Conservation (phyloP, 2,888 invertebrate species). For the Xanthia togata region DNA sequence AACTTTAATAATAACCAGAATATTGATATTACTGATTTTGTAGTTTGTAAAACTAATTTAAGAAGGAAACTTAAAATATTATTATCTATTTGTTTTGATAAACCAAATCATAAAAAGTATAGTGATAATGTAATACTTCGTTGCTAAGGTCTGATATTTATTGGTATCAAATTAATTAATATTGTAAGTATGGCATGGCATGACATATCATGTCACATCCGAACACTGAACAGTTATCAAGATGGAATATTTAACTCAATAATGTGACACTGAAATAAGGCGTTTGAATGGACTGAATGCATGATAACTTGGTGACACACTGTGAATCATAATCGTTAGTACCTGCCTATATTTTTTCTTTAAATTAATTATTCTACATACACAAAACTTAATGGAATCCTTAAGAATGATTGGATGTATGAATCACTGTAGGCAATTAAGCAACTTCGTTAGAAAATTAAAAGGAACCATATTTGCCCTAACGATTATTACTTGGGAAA, state of each 20-base stretch:
- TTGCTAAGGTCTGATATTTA: conserved; percentile 21
- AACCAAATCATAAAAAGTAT: conserved; percentile 1
- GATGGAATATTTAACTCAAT: conserved; percentile 40
- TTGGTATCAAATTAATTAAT: conserved; percentile 21
- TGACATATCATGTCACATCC: conserved; percentile 29
- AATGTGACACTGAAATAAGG: conserved; percentile 48
- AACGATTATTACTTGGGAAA: conserved; percentile 22
- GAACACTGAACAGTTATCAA: conserved; percentile 45
- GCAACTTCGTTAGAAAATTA: conserved; percentile 26
- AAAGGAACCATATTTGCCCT: conserved; percentile 3
- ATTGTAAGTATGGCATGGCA: conserved; percentile 25
- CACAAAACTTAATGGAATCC: conserved; percentile 27
- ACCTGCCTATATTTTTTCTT: conserved; percentile 14
- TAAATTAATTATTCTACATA: conserved; percentile 30
- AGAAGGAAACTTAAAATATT: background rate
- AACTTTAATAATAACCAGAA: no score
- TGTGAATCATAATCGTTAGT: conserved; percentile 22
- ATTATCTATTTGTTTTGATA: conserved; percentile 3
- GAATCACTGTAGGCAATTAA: conserved; percentile 46
- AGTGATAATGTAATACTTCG: conserved; percentile 21
- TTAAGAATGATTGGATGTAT: conserved; percentile 17
- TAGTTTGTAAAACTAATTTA: background rate
- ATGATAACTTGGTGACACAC: conserved; percentile 15
- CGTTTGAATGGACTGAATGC: conserved; percentile 13
- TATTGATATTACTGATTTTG: background rate